Base-by-base conservation (phyloP, 2,888 invertebrate genomes). In the Antheraea assamensis region DNA sequence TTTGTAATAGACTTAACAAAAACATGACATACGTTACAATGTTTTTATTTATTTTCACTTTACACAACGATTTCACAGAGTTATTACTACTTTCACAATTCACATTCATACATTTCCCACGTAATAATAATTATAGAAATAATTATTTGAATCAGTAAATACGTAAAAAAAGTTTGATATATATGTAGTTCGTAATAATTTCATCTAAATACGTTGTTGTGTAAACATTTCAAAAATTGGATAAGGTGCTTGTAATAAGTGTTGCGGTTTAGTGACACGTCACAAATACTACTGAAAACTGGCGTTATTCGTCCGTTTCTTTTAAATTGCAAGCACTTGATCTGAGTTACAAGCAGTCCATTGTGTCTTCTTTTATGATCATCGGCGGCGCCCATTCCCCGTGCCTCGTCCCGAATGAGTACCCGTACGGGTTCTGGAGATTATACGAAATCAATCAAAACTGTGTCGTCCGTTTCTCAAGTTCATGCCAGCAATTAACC, bases 321-420 rank as follows among this genome's bases (percentile, higher is more conserved):
- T 49, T 17, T 49, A 49, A 52, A 5, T 5, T 52, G n/a, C 55
- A 55, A 21, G 8, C n/a, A 55, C 10, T n/a, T 10, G 10, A 8
- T 49, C 17, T 8, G 7, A 21, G 0, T n/a, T 85, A 93, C 27
- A 94, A 82, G 77, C 95, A 94, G 81, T 95, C 95, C 92, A 95
- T 93, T 71, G 95, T 95, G 82, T 96, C 96, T 74, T 95, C 94
- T 35, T 94, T 93, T 71, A 96, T 95, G 79, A 96, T 93, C 87
- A 96, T 95, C 8, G 96, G 95, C 61, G 95, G 92, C 24, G 92
- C 90, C 80, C 92, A 95, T 73, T 90, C 91, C 19, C 92, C 95
- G 85, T 96, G 96, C 75, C 93, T 92, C 27, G 93, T 91, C 49
- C 96, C 96, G 84, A 96, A 96, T 30, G 96, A 96, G 82, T 95